Conservation (phyloP, 2,113 vertebrate genomes). For the Lepisosteus osseus region DNA sequence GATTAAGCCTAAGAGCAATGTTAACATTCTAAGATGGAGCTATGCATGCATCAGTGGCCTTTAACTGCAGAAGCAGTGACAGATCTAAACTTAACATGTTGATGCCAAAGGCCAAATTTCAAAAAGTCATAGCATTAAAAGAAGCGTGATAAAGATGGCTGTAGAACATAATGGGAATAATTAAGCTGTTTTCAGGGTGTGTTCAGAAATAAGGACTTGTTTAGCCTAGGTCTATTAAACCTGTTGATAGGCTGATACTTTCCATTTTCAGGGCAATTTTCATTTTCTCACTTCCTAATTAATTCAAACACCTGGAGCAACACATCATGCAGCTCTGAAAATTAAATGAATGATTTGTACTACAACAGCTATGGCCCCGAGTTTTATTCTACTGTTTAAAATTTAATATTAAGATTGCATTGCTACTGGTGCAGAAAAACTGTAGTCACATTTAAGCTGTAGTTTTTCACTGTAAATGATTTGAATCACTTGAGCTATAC, state of each 20-base stretch:
- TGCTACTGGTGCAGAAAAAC: background rate
- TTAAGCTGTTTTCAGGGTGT: conserved; percentile 47
- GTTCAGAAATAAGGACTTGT: conserved; percentile 4
- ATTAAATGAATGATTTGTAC: conserved; percentile 35
- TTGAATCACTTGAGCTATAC: too few species aligned
- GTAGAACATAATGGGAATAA: conserved; percentile 48
- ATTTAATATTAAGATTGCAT: conserved; percentile 15
- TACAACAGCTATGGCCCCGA: conserved; percentile 22
- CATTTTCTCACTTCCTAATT: conserved; percentile 29
- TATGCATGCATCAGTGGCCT: conserved; percentile 45
- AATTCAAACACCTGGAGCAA: conserved; percentile 33
- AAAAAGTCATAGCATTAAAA: conserved; percentile 54
- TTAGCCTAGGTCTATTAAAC: conserved; percentile 33
- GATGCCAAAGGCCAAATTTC: conserved; percentile 39
- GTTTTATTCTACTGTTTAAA: conserved; percentile 25
- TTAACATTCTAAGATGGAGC: conserved; percentile 26
- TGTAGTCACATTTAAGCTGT: background rate
- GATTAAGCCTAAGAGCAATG: background rate
- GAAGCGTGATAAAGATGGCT: conserved; percentile 36
- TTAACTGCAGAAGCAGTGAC: conserved; percentile 36
- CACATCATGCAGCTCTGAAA: conserved; percentile 28
- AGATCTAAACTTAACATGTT: conserved; percentile 54
- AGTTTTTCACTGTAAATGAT: background rate
- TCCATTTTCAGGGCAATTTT: conserved; percentile 31
- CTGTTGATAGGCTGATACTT: conserved; percentile 37